These are phyloP conservation scores for Anthophora plumipes DNA, from an alignment of 2,888 invertebrate genomes.

Conservation along the genomic window DNA sequence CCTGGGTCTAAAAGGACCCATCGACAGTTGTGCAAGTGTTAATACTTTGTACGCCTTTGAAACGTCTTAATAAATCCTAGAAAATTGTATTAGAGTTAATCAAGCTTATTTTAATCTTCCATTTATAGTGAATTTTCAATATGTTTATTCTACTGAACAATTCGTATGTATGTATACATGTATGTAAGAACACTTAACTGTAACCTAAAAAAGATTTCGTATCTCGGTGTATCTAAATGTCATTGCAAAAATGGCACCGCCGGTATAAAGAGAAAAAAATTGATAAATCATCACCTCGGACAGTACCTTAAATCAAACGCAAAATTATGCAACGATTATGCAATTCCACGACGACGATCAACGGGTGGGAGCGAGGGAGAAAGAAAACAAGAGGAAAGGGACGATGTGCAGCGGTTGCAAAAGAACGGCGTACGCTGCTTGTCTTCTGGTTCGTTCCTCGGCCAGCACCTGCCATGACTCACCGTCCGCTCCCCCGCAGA, in stretches of 20 bases:
- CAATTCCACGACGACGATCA: constrained; percentile 30
- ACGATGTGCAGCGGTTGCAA: constrained; percentile 53
- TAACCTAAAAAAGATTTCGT: too few relatives aligned
- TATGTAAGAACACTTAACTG: too few relatives aligned
- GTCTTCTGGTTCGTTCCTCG: constrained; percentile 68
- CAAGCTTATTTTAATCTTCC: too few relatives aligned
- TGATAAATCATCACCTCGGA: neutral
- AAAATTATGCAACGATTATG: constrained; percentile 40
- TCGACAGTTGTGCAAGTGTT: too few relatives aligned
- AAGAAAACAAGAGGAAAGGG: constrained; percentile 32
- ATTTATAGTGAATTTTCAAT: too few relatives aligned
- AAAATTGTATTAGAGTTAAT: too few relatives aligned
- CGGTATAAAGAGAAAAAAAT: neutral
- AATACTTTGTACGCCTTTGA: too few relatives aligned
- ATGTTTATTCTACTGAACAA: too few relatives aligned
- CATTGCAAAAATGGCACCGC: neutral
- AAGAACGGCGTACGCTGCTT: constrained; percentile 63
- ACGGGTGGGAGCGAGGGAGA: constrained; percentile 19
- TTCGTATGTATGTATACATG: too few relatives aligned
- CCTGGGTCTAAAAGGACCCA: too few relatives aligned
- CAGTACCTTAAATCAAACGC: constrained; percentile 4
- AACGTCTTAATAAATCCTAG: too few relatives aligned
- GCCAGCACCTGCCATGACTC: constrained; percentile 83
- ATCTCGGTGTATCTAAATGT: neutral
- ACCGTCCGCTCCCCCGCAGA: constrained; percentile 83